phyloP scores from a whole-genome alignment of 2,797 vertebrate genomes.

The Enteromius mattozi region DNA sequence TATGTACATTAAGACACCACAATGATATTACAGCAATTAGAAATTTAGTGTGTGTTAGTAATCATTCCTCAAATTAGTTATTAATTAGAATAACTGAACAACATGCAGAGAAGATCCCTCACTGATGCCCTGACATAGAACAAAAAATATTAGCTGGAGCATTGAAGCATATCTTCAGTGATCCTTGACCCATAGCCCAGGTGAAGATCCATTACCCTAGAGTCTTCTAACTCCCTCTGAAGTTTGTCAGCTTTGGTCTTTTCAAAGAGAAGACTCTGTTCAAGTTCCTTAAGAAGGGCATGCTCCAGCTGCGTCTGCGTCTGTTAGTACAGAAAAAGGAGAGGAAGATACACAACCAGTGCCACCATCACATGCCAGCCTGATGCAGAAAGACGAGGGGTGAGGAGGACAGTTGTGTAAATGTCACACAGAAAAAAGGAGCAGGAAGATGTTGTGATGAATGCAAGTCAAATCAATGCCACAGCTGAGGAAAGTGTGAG shows the following conservation, averaged over 20 bases:
- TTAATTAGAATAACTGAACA: conserved; percentile 8
- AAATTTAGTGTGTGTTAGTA: conserved; percentile 29
- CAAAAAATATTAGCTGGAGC: not conserved
- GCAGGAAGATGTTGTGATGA: conserved; percentile 43
- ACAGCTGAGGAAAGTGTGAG: conserved; percentile 23
- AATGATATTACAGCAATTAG: conserved; percentile 12
- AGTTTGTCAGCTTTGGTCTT: conserved; percentile 99
- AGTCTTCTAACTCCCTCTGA: conserved; percentile 98
- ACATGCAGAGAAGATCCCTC: conserved; percentile 24
- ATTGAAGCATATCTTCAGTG: conserved; percentile 2
- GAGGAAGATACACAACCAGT: conserved; percentile 99
- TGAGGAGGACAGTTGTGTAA: conserved; percentile 46
- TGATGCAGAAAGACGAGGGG: conserved; percentile 76
- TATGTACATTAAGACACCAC: not conserved
- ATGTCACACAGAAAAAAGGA: not conserved
- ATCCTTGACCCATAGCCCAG: conserved; percentile 66
- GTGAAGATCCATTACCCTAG: conserved; percentile 94
- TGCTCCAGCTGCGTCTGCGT: conserved; percentile 96
- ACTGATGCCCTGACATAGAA: not conserved
- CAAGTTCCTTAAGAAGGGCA: conserved; percentile 94
- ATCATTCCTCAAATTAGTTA: conserved; percentile 16
- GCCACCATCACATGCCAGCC: conserved; percentile 99
- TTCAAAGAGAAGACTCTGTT: conserved; percentile 96
- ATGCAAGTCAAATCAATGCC: conserved; percentile 57
- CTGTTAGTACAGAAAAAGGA: conserved; percentile 98